phyloP scores from a whole-genome alignment of 2,888 invertebrate genomes.

The Pseudoips prasinana region DNA sequence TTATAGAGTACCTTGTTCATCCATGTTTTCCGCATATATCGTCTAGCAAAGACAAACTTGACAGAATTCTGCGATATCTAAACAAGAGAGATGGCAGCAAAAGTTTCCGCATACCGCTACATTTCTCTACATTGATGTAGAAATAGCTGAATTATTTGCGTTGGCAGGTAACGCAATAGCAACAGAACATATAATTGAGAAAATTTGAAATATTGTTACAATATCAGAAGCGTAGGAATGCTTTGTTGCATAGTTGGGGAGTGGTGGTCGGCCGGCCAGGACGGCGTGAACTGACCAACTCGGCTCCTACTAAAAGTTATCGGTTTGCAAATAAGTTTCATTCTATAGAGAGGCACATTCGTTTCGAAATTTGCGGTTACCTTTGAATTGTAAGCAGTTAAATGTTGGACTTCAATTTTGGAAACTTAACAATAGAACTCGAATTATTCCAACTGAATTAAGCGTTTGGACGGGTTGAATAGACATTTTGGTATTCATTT shows the following conservation, averaged over 20 bases:
- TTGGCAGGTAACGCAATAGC: too few relatives aligned
- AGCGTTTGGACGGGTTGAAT: conserved; percentile 71
- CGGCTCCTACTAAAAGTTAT: conserved; percentile 67
- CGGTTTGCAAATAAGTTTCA: conserved; percentile 76
- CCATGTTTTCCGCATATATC: too few relatives aligned
- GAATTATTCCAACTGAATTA: conserved; percentile 77
- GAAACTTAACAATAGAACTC: conserved; percentile 78
- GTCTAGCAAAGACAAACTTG: too few relatives aligned
- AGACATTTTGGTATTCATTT: conserved; percentile 71
- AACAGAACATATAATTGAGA: conserved; percentile 17
- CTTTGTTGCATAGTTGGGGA: conserved; percentile 62
- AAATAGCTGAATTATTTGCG: too few relatives aligned
- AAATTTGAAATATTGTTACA: conserved; percentile 40
- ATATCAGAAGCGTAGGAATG: conserved; percentile 53
- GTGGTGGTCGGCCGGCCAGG: conserved; percentile 49
- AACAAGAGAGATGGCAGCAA: too few relatives aligned
- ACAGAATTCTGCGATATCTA: too few relatives aligned
- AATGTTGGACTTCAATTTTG: conserved; percentile 77
- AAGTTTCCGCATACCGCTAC: too few relatives aligned
- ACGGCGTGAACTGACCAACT: conserved; percentile 60
- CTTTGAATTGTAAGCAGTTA: conserved; percentile 80
- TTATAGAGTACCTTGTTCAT: conserved; percentile 14
- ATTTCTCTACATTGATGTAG: too few relatives aligned
- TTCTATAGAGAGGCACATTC: conserved; percentile 71
- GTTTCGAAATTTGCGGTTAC: conserved; percentile 78